Conservation (phyloP, 2,888 invertebrate species). For the Aleiodes testaceus region DNA sequence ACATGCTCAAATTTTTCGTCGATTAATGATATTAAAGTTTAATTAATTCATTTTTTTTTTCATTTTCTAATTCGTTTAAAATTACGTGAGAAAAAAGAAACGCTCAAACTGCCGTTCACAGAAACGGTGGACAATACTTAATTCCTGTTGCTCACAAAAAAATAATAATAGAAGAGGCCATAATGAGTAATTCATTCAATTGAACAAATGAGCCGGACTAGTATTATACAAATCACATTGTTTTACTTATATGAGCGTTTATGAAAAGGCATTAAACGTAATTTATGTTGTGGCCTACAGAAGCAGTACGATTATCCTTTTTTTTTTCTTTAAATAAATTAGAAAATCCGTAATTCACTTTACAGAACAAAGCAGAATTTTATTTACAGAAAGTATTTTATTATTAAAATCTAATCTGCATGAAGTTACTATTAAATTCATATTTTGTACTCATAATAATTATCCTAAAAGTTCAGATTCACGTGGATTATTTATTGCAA, state of each 20-base stretch:
- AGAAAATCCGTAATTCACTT: too few species aligned
- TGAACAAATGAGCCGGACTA: not conserved
- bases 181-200: not conserved
- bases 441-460: conserved; percentile 5
- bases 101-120: conserved; percentile 22
- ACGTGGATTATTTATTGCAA: not conserved
- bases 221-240: too few species aligned
- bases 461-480: not conserved
- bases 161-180: not conserved
- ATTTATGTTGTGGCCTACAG: too few species aligned
- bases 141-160: not conserved
- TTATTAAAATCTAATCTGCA: not conserved
- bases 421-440: not conserved
- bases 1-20: conserved; percentile 39
- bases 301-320: too few species aligned
- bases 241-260: not conserved
- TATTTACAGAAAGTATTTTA: too few species aligned
- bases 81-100: not conserved
- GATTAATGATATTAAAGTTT: not conserved
- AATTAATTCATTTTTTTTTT: conserved; percentile 7
- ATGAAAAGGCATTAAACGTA: not conserved
- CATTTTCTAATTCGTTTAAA: not conserved
- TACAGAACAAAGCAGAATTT: too few species aligned
- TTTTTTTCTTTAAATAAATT: too few species aligned
- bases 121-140: conserved; percentile 5